Percentiles rank a stretch among this genome's conserved stretches.
Evolutionary conservation across 1,140 invertebrate species (phyloP).

Genomic region (Macrosteles quadrilineatus): DNA sequence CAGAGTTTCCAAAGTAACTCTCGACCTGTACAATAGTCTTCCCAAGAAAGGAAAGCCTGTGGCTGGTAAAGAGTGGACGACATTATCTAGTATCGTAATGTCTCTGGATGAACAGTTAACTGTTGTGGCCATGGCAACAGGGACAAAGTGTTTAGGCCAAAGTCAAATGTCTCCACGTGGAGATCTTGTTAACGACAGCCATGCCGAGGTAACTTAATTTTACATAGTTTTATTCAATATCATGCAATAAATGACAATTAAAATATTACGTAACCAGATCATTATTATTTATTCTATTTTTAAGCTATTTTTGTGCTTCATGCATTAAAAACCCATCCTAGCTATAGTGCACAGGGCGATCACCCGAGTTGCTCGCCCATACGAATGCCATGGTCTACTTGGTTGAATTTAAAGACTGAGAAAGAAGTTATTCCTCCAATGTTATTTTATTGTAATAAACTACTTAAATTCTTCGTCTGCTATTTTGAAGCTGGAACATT

Average conservation of each 20-base stretch:
- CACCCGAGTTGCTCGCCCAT: too few relatives aligned
- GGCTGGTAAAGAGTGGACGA: conserved; percentile 73
- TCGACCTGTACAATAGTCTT: conserved; percentile 27
- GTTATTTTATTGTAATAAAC: too few relatives aligned
- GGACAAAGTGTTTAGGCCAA: conserved; percentile 87
- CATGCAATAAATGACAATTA: background rate
- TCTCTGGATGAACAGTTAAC: conserved; percentile 53
- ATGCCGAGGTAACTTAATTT: conserved; percentile 68
- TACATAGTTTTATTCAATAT: background rate
- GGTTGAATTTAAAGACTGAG: too few relatives aligned
- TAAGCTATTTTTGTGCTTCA: too few relatives aligned
- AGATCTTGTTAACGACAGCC: conserved; percentile 81
- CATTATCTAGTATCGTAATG: conserved; percentile 72
- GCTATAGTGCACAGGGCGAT: too few relatives aligned
- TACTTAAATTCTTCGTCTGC: too few relatives aligned
- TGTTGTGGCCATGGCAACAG: conserved; percentile 81
- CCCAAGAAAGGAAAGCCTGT: conserved; percentile 39
- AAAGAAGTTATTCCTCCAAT: too few relatives aligned
- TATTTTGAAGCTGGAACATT: too few relatives aligned
- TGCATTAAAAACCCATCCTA: too few relatives aligned
- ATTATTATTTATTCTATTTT: background rate
- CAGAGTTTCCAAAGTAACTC: conserved; percentile 29
- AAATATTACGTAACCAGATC: background rate
- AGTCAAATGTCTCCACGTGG: conserved; percentile 67
- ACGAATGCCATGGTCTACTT: too few relatives aligned